A percentile compares a stretch with the other conserved stretches of the same genome.
phyloP scores from a whole-genome alignment of 1,140 invertebrate genomes.

The Lutraria rhynchaena region DNA sequence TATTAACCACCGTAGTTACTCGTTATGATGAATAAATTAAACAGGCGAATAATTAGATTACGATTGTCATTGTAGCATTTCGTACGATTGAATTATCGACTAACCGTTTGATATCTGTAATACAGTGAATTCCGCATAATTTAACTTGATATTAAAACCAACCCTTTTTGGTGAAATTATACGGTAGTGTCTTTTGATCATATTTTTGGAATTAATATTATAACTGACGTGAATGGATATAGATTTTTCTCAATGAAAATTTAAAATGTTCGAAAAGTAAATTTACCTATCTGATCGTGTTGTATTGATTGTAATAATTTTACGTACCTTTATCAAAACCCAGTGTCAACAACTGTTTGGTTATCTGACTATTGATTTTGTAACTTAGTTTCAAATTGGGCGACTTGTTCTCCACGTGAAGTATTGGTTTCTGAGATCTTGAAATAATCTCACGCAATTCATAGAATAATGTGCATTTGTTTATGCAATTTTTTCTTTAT shows the following conservation, averaged over 20 bases:
- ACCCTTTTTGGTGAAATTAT: slow-evolving; percentile 5
- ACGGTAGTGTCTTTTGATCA: slow-evolving; percentile 16
- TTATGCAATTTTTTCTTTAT: no score
- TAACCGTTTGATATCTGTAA: background rate
- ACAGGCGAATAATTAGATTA: background rate
- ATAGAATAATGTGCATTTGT: no score
- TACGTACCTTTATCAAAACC: slow-evolving; percentile 37
- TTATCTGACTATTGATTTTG: slow-evolving; percentile 24
- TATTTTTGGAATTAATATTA: background rate
- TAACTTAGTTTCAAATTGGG: slow-evolving; percentile 25
- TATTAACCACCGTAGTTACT: no score
- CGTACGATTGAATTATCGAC: background rate
- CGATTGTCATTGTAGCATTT: background rate
- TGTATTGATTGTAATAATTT: slow-evolving; percentile 50
- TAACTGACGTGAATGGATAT: background rate
- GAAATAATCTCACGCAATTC: no score
- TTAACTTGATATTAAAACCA: background rate
- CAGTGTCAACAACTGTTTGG: slow-evolving; percentile 17
- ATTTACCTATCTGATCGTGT: slow-evolving; percentile 21
- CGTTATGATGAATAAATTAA: no score
- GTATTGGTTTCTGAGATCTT: no score
- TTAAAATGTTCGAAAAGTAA: slow-evolving; percentile 20
- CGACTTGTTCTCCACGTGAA: no score
- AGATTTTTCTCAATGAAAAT: background rate
- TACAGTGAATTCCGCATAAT: slow-evolving; percentile 8